Evolutionary conservation across 1,140 invertebrate genomes (phyloP).

Genomic region (Drosophila biarmipes): DNA sequence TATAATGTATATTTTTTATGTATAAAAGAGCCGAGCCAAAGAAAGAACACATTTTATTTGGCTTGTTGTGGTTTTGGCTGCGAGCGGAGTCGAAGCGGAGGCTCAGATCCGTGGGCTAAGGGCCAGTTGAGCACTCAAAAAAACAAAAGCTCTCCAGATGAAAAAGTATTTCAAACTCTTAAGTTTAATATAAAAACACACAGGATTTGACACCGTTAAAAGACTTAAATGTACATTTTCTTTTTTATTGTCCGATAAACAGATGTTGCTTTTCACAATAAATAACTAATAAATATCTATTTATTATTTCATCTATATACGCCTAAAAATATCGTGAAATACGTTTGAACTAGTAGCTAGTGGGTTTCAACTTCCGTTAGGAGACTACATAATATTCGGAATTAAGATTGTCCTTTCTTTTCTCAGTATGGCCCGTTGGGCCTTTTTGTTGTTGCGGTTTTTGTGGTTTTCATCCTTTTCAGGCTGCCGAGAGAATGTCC

Average conservation of each 20-base stretch:
- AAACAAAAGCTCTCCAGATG: no score
- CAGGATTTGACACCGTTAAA: no score
- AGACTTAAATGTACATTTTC: no score
- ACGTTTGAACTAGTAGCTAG: no score
- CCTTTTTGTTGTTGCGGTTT: constrained; percentile 66
- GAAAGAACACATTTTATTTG: constrained; percentile 70
- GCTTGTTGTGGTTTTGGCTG: constrained; percentile 70
- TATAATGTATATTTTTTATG: constrained; percentile 18
- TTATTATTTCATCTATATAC: no score
- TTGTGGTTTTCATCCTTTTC: constrained; percentile 68
- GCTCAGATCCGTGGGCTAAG: constrained; percentile 9
- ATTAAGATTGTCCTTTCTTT: background rate
- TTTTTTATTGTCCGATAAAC: no score
- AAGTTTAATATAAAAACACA: no score
- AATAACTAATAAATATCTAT: no score
- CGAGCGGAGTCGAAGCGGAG: constrained; percentile 30
- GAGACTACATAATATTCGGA: background rate
- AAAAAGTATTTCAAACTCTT: no score
- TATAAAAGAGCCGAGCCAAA: constrained; percentile 30
- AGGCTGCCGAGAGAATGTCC: constrained; percentile 20
- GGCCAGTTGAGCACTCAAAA: constrained; percentile 9
- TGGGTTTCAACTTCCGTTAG: no score
- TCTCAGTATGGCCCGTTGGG: constrained; percentile 39
- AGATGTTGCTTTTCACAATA: no score
- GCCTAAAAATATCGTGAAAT: no score